phyloP scores from a whole-genome alignment of 2,888 invertebrate species.

The Alentia gelatinosa region DNA sequence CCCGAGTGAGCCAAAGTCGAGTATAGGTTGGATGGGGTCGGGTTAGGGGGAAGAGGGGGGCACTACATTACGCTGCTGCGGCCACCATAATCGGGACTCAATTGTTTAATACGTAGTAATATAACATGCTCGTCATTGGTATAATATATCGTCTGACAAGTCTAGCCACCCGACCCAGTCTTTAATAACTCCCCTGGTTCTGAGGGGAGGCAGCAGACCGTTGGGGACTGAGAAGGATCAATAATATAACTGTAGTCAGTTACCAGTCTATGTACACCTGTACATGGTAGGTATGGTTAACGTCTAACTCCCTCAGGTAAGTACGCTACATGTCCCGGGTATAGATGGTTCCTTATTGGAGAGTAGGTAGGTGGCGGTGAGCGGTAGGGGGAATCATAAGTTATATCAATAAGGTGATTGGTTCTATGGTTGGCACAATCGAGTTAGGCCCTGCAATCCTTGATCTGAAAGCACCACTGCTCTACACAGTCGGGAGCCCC shows the following conservation, averaged over 20 bases:
- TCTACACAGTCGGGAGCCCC: background rate
- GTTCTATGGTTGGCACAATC: constrained; percentile 19
- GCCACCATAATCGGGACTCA: background rate
- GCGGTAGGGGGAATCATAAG: background rate
- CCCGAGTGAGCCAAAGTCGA: background rate
- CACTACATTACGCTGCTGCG: background rate
- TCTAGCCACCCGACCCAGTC: background rate
- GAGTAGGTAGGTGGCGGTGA: background rate
- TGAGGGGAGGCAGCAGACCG: background rate
- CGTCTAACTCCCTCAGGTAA: background rate
- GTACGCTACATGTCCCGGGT: background rate
- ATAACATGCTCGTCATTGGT: background rate
- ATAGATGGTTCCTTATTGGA: background rate
- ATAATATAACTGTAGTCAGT: background rate
- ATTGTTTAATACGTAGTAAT: background rate
- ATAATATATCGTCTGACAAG: background rate
- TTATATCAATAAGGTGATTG: background rate
- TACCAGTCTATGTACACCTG: constrained; percentile 19
- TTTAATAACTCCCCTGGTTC: background rate
- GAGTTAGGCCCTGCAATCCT: constrained; percentile 2
- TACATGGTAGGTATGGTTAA: background rate
- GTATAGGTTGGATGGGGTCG: too few relatives aligned
- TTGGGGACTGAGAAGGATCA: background rate
- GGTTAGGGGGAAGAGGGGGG: too few relatives aligned
- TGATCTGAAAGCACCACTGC: constrained; percentile 1